Base-by-base conservation (phyloP, 2,113 vertebrate genomes). In the Myrmecophaga tridactyla region DNA sequence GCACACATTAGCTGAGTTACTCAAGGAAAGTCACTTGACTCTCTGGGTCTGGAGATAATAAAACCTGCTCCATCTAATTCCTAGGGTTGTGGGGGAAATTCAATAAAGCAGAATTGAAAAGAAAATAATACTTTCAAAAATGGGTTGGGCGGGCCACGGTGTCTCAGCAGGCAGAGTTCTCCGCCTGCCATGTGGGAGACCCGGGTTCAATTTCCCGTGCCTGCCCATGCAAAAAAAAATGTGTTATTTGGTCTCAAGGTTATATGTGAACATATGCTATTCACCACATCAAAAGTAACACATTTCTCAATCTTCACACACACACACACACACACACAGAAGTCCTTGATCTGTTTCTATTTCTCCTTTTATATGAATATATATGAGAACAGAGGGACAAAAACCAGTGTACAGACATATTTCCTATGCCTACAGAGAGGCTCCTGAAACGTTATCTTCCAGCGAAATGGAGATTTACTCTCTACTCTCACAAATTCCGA, bases 311-410 rank as follows among this genome's bases (percentile, higher is more conserved):
- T 89, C 53, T 92, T 51, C 23, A 43, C 11, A n/a, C 41, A 29
- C 0, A 1, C 17, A 23, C 27, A 63, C 39, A n/a, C n/a, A n/a
- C n/a, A 29, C 0, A 1, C 12, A 23, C 27, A 56, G 31, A 56
- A 5, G 0, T 15, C 5, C 73, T 9, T 77, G 34, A 29, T 60
- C 21, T 21, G 34, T 34, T 7, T 43, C 62, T 34, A 43, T 43
- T 7, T 65, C 6, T 56, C 25, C 11, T 4, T 25, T 17, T 34
- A 43, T 8, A 39, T 15, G 18, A 11, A 27, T 72, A 69, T 27
- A 81, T 70, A 13, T 63, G 3, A 81, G 17, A 69, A 31, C 9
- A 81, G 29, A 58, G 46, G 56, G 53, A 90, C 12, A 90, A 23
- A n/a, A 7, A 78, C 56, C 3, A 17, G 13, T 36, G 23, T 65